phyloP scores from a whole-genome alignment of 2,888 invertebrate genomes.

The Acanthopleura granulata region DNA sequence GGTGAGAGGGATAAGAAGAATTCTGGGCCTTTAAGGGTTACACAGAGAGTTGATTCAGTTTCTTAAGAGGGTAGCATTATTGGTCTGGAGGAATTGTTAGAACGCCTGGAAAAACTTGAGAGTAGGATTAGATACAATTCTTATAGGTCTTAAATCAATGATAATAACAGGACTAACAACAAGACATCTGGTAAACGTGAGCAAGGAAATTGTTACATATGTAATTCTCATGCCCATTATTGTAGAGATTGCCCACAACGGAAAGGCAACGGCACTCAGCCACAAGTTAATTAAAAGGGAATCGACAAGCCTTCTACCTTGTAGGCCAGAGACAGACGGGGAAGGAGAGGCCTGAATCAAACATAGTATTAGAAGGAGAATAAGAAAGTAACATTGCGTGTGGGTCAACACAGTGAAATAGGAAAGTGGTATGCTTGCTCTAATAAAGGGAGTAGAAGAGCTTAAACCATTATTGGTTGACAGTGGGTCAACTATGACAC shows the following conservation, averaged over 20 bases:
- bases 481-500: no score
- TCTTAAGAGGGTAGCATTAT: no score
- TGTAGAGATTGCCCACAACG: not conserved
- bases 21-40: no score
- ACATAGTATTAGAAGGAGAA: no score
- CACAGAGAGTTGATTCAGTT: no score
- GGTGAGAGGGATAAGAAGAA: not conserved
- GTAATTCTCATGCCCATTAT: not conserved
- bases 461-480: no score
- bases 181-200: not conserved
- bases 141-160: not conserved
- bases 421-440: not conserved
- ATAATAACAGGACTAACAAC: not conserved
- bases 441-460: not conserved
- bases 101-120: no score
- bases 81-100: no score
- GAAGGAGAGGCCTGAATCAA: not conserved
- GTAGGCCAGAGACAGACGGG: not conserved
- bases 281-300: not conserved
- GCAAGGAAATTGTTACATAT: not conserved
- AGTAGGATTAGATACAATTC: no score
- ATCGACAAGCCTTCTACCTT: not conserved
- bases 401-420: no score
- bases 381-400: not conserved
- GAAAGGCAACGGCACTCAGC: not conserved